Evolutionary conservation across 64 coral and sea anemone genomes (phyloP), one percentile per base, ranked within the genome.

Genomic region (Montipora efflorescens): DNA sequence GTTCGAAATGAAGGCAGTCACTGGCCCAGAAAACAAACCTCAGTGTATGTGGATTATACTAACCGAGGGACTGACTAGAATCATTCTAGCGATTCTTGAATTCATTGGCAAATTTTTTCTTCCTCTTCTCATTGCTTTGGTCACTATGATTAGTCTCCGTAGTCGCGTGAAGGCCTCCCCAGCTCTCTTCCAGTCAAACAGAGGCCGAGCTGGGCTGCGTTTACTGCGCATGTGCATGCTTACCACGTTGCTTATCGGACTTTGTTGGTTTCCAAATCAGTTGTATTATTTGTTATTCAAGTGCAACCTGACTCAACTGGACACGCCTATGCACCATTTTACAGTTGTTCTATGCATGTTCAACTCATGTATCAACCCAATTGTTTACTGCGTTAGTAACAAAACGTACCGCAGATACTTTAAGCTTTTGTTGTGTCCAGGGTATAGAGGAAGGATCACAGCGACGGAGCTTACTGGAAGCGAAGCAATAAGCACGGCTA

Each of bases 241-340:
- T 77, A 97, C 95, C 53, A 89, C 95, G 0, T 51, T 88, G 47
- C 89, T 92, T 15, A 78, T 97, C 1, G 95, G 82, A 18, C 82
- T 94, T 0, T 97, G 95, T 57, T 97, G 95, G 95, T 87, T 97
- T 88, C 96, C 96, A 14, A 97, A 97, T 71, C 96, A 97, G 53
- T 22, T 97, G 22, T 97, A 97, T 87, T 97, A 97, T 59, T 52
- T 97, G 48, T 83, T 97, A 28, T 97, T 97, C 22, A 97, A 97
- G 23, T 97, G 87, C n/a, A 93, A 94, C 79, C 59, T 97, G 13
- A 89, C 78, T 16, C 23, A 82, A 3, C 75, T 97, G 79, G 84
- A 88, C 22, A 97, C 92, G 10, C 96, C 96, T 10, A 50, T 85
- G 55, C 96, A 97, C 43, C 93, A 95, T 69, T 97, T 95, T 8